These are phyloP conservation scores for Acromyrmex echinatior DNA, from an alignment of 1,140 invertebrate species.

Conservation along the genomic window DNA sequence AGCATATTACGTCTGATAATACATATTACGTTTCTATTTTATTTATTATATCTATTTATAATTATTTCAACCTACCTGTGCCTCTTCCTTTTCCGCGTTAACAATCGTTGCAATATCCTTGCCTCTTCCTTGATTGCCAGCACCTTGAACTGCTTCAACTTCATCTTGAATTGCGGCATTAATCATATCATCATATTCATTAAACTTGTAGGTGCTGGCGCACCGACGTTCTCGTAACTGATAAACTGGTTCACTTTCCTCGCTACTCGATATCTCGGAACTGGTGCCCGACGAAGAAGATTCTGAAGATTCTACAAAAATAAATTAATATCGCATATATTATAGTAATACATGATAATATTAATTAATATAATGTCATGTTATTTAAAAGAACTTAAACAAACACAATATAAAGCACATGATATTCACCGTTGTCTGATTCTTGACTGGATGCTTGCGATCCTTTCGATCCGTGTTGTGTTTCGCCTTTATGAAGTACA, in stretches of 20 bases:
- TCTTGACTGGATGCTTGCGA: constrained; percentile 80
- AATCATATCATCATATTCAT: constrained; percentile 97
- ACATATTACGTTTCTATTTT: neutral
- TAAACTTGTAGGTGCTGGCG: constrained; percentile 94
- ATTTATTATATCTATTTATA: constrained; percentile 32
- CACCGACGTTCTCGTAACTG: constrained; percentile 91
- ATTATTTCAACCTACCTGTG: constrained; percentile 81
- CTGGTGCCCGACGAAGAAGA: constrained; percentile 80
- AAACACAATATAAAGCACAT: neutral
- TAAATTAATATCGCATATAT: neutral
- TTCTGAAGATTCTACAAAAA: constrained; percentile 74
- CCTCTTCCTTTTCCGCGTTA: constrained; percentile 92
- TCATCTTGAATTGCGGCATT: constrained; percentile 96
- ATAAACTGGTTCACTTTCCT: constrained; percentile 92
- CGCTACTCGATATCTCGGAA: constrained; percentile 87
- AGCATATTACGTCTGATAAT: neutral
- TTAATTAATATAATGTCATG: neutral
- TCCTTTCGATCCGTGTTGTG: constrained; percentile 72
- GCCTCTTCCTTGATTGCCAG: constrained; percentile 93
- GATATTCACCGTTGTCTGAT: constrained; percentile 76
- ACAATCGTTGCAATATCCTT: constrained; percentile 97
- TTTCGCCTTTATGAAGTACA: constrained; percentile 87
- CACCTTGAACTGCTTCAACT: constrained; percentile 91
- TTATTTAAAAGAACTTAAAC: constrained; percentile 19
- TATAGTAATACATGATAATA: neutral